Evolutionary conservation across 2,888 invertebrate species (phyloP).

Genomic region (Imbricaverruca yamaguchii): DNA sequence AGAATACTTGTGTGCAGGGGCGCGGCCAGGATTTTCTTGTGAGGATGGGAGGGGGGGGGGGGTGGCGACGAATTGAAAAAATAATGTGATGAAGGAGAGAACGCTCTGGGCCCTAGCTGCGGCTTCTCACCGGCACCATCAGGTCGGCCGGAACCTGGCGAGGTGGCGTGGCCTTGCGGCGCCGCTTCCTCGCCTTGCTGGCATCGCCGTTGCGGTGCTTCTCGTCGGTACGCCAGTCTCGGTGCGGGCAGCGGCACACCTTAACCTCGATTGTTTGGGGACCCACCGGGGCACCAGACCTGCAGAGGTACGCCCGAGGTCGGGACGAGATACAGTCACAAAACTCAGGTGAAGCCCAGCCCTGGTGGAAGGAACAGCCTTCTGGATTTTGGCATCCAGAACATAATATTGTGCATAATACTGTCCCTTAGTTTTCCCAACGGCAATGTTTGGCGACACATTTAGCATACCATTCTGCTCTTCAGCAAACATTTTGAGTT

Average conservation of each 20-base stretch:
- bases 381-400: no score
- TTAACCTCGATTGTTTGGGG: not conserved
- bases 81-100: not conserved
- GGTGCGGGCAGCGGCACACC: slow-evolving; percentile 8
- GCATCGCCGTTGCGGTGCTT: not conserved
- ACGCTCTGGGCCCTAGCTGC: not conserved
- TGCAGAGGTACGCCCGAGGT: not conserved
- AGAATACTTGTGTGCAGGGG: not conserved
- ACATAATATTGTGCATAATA: no score
- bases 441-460: no score
- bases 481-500: no score
- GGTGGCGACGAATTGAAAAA: not conserved
- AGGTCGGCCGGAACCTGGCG: not conserved
- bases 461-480: no score
- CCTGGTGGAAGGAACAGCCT: no score
- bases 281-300: not conserved
- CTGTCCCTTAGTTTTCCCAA: no score
- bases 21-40: not conserved
- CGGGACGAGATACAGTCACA: no score
- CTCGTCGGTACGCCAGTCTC: not conserved
- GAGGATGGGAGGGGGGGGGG: not conserved
- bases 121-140: not conserved
- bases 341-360: no score
- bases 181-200: not conserved
- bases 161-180: not conserved